Base-by-base conservation (phyloP, 2,797 vertebrate genomes). In the Notolepis coatsorum region DNA sequence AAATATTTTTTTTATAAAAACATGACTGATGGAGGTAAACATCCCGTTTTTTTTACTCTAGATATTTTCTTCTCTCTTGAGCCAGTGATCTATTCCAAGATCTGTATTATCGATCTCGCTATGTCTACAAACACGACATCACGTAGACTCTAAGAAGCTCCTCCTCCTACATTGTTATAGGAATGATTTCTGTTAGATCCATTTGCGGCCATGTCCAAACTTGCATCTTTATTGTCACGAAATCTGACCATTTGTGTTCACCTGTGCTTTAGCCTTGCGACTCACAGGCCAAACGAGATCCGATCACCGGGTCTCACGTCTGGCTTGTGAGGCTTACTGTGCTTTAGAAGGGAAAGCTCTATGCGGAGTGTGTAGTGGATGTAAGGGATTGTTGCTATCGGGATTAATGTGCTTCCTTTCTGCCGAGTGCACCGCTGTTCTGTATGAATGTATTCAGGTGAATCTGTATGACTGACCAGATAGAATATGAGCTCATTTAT, bases 301-400 rank as follows among this genome's bases (percentile, higher is more conserved):
- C 6, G 20, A 49, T 35, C 31, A 23, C 24, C 1, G 20, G 18
- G 20, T 17, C 7, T 17, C 41, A 9, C 4, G 13, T 60, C 13
- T 49, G n/a, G n/a, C 45, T 17, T 17, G 59, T 31, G 45, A 37
- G 57, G 31, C 24, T 24, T 17, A 58, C 1, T 65, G 21, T 61
- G 55, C 7, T 69, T 54, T 58, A 17, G 27, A 50, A 65, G 54
- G 1, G 42, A 69, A 60, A 35, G 41, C 8, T 49, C 0, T 45
- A 2, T 49, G 46, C 43, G 3, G 2, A 46, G 48, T 43, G 18
- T 58, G 10, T 27, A 15, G 47, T 37, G 30, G 33, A 23, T 53
- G 24, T 30, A 57, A 57, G 28, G 35, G 28, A 45, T 17, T 25
- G 1, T 56, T 20, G 5, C 3, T 58, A 37, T 57, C 9, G 4